A percentile compares a stretch with the other conserved stretches of the same genome.
phyloP scores from a whole-genome alignment of 2,888 invertebrate species.

The Synergus japonicus region DNA sequence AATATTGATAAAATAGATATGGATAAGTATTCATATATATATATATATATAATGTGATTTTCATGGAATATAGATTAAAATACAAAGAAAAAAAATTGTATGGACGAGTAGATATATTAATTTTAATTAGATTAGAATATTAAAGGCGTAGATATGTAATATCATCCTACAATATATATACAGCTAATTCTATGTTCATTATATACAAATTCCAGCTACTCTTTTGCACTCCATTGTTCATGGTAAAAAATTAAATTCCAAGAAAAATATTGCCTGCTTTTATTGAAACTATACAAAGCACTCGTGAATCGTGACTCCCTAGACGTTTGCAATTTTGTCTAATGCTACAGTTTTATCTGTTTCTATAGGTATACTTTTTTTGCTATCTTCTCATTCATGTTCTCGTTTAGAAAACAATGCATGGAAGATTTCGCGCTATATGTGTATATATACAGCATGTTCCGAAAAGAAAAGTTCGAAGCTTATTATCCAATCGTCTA shows the following conservation, averaged over 20 bases:
- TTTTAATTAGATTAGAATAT: no score
- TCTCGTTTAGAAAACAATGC: background rate
- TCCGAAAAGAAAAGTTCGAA: conserved; percentile 6
- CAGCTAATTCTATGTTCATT: no score
- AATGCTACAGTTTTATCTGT: background rate
- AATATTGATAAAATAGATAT: no score
- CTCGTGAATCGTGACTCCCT: background rate
- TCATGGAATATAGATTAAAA: no score
- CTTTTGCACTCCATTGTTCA: background rate
- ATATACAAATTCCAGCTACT: background rate
- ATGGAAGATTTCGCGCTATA: background rate
- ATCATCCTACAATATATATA: no score
- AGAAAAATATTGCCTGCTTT: background rate
- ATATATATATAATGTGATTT: no score
- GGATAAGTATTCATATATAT: no score
- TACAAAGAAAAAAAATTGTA: no score
- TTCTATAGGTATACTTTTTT: background rate
- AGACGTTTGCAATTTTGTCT: background rate
- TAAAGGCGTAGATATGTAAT: no score
- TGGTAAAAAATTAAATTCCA: background rate
- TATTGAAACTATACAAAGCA: background rate
- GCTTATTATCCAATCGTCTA: conserved; percentile 66
- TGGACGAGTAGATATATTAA: no score
- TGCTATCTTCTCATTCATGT: background rate
- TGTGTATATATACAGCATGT: background rate